Conservation (phyloP, 2,113 vertebrate genomes). For the Delphinapterus leucas region DNA sequence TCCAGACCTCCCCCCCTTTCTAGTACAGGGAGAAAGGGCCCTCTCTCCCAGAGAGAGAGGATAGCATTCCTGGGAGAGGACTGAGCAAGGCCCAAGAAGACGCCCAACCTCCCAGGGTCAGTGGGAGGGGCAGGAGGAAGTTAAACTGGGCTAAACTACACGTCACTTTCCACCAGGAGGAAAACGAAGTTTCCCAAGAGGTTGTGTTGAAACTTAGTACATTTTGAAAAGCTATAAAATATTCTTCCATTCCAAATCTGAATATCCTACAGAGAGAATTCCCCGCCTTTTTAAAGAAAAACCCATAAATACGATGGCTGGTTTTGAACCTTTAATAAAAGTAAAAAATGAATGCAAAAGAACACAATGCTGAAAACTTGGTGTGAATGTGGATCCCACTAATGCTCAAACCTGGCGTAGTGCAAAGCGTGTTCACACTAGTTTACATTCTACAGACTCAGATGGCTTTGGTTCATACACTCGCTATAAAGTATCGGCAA, state of each 20-base stretch:
- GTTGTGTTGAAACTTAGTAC: not conserved
- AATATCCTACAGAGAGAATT: not conserved
- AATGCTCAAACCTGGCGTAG: conserved; percentile 77
- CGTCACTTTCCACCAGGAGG: fast-evolving
- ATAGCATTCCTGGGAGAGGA: too few relatives aligned
- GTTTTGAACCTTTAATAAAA: conserved; percentile 87
- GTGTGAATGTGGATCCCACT: conserved; percentile 73
- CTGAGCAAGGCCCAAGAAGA: not conserved
- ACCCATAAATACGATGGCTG: conserved; percentile 51
- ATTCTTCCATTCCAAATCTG: conserved; percentile 39
- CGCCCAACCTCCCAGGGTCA: fast-evolving
- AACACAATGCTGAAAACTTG: conserved; percentile 79
- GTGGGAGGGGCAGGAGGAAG: fast-evolving
- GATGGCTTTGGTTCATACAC: conserved; percentile 83
- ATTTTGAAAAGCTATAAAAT: not conserved
- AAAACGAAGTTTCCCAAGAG: not conserved
- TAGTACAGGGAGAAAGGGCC: not conserved
- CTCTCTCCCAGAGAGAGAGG: not conserved
- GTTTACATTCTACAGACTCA: conserved; percentile 73
- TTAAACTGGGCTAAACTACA: not conserved
- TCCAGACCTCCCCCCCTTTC: not conserved
- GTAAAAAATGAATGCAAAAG: conserved; percentile 79
- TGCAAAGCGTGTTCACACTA: conserved; percentile 75
- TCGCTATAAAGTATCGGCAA: conserved; percentile 82
- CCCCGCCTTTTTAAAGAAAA: not conserved